A percentile compares a stretch with the other conserved stretches of the same genome.
Conservation (phyloP, 2,888 invertebrate species). For the Trichogramma evanescens region DNA sequence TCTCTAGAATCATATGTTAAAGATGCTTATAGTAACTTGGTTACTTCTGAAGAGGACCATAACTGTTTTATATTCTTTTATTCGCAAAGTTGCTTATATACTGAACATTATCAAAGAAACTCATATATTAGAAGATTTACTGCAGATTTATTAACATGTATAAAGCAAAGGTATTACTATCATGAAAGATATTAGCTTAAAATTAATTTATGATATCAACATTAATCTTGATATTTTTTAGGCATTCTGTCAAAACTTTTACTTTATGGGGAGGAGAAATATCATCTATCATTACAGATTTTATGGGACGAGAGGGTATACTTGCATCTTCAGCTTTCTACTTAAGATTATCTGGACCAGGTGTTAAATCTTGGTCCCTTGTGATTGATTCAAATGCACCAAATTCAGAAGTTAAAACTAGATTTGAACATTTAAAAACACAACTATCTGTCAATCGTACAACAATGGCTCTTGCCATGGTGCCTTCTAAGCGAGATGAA, state of each 20-base stretch:
- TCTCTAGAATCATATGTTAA: too few species aligned
- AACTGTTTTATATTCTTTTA: too few species aligned
- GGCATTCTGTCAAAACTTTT: background rate
- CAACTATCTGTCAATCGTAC: background rate
- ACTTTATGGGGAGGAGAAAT: slow-evolving; percentile 3
- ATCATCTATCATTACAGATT: background rate
- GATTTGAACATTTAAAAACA: slow-evolving; percentile 1
- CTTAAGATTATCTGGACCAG: slow-evolving; percentile 2
- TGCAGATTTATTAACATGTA: too few species aligned
- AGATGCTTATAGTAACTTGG: too few species aligned
- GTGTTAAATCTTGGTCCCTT: background rate
- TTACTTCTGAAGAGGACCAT: too few species aligned
- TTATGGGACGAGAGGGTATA: background rate
- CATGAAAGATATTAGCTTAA: background rate
- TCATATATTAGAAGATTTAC: too few species aligned
- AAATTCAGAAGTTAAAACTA: background rate
- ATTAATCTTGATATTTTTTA: background rate
- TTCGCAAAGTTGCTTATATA: too few species aligned
- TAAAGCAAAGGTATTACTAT: too few species aligned
- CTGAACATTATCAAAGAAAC: too few species aligned
- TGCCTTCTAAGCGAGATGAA: background rate
- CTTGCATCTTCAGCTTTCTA: background rate
- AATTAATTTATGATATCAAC: background rate
- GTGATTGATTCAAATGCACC: background rate
- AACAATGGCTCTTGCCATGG: slow-evolving; percentile 1